These are phyloP conservation scores for Drosophila borborema DNA, from an alignment of 2,888 invertebrate species.

Conservation along the genomic window DNA sequence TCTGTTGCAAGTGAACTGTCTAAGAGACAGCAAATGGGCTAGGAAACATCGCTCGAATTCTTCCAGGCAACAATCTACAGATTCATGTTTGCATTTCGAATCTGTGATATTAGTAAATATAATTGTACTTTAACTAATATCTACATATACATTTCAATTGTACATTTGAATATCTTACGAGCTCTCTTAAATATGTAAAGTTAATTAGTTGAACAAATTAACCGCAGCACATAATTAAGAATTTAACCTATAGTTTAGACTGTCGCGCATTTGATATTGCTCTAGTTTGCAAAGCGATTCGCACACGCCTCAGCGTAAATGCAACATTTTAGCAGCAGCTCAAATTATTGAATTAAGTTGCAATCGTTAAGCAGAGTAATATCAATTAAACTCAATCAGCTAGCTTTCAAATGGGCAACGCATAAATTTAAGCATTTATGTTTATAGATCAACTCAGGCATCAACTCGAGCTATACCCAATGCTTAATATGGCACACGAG, in stretches of 20 bases:
- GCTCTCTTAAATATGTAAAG: background rate
- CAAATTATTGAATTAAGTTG: constrained; percentile 3
- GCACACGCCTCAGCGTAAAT: background rate
- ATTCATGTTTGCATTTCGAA: no score
- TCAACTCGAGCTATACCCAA: background rate
- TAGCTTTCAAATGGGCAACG: background rate
- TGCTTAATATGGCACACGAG: background rate
- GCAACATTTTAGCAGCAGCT: background rate
- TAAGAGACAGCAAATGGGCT: no score
- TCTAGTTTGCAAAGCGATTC: constrained; percentile 1
- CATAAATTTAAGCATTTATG: constrained; percentile 19
- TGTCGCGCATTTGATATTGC: background rate
- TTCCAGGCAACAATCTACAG: background rate
- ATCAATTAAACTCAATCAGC: constrained; percentile 17
- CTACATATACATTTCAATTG: background rate
- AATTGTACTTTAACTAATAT: background rate
- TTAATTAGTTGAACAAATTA: background rate
- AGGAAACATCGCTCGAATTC: no score
- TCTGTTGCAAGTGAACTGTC: no score
- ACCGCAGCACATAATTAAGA: background rate
- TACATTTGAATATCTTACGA: background rate
- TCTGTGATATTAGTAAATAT: background rate
- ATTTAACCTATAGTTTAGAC: background rate
- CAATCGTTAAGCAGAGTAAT: constrained; percentile 3
- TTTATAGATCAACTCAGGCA: constrained; percentile 22